Evolutionary conservation across 1,140 invertebrate genomes (phyloP), one percentile per base, ranked within the genome.

Genomic region (Berghia stephanieae): DNA sequence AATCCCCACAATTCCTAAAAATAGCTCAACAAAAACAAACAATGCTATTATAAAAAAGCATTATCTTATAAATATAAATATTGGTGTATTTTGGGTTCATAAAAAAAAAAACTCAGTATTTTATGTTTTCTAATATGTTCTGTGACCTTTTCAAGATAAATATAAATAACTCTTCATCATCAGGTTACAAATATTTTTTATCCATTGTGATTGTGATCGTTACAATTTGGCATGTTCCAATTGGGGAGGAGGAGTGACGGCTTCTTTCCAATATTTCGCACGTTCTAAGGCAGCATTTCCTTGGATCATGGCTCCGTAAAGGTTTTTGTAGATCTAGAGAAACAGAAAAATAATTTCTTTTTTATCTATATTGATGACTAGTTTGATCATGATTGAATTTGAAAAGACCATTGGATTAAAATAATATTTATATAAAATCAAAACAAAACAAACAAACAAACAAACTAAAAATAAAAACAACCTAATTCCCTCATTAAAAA

Each of bases 281-380:
- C 95, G 91, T 84, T 94, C 92, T 86, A 95, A 92, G 2, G 92
- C 93, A 3, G 93, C 92, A 3, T 93, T 91, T 79, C 92, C 92
- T 78, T 93, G 92, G 80, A 93, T 92, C 88, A 96, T 93, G 80
- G 93, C 92, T 70, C 92, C 91, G 89, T 95, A 93, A 43, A 96
- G 90, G 89, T 96, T 93, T 88, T 96, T 92, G 86, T 97, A 97
- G 72, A 96, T 94, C 89, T 95, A 91, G 70, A 83, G 83, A 70
- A 79, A 67, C 67, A 70, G 57, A 63, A 70, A 78, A 44, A 38
- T 16, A 18, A 10, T 10, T 68, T 36, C 2, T 10, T 3, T 24
- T 68, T 68, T 34, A 24, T 27, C 27, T 1, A 31, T 42, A 21
- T 1, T 0, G 3, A 21, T 8, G 5, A 27, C 6, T 6, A 8